Evolutionary conservation across 2,113 vertebrate genomes (phyloP).

Genomic region (Coregonus clupeaformis): DNA sequence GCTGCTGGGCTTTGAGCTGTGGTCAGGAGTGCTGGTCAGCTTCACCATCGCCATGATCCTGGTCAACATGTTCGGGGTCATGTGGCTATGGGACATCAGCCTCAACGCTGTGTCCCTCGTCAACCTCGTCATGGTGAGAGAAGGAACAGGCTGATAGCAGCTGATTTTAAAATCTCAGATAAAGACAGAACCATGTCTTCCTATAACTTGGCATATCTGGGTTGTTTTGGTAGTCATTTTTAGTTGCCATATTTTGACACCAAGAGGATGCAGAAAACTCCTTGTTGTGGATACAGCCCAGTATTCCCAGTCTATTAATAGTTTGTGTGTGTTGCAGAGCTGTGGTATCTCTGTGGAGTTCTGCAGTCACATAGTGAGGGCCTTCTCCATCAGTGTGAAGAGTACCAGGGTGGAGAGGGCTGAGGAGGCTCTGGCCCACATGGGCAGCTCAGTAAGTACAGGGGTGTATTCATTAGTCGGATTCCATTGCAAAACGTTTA

Average conservation of each 20-base stretch:
- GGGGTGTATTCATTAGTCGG: not conserved
- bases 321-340: constrained; percentile 69
- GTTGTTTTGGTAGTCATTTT: no score
- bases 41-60: constrained; percentile 94
- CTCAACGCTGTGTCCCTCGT: constrained; percentile 95
- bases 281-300: no score
- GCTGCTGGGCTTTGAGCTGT: constrained; percentile 91
- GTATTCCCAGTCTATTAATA: no score
- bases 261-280: no score
- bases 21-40: constrained; percentile 83
- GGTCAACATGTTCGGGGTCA: constrained; percentile 95
- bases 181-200: not conserved
- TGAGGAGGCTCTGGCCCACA: constrained; percentile 86
- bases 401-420: constrained; percentile 80
- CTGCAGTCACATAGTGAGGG: constrained; percentile 93
- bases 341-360: constrained; percentile 97
- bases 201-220: not conserved
- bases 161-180: no score
- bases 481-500: no score
- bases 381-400: constrained; percentile 85
- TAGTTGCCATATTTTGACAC: no score
- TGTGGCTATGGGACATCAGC: constrained; percentile 98
- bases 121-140: constrained; percentile 96
- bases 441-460: constrained; percentile 95
- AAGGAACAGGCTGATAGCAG: not conserved